Evolutionary conservation across 2,797 vertebrate species (phyloP).

Genomic region (Cyclopterus lumpus): DNA sequence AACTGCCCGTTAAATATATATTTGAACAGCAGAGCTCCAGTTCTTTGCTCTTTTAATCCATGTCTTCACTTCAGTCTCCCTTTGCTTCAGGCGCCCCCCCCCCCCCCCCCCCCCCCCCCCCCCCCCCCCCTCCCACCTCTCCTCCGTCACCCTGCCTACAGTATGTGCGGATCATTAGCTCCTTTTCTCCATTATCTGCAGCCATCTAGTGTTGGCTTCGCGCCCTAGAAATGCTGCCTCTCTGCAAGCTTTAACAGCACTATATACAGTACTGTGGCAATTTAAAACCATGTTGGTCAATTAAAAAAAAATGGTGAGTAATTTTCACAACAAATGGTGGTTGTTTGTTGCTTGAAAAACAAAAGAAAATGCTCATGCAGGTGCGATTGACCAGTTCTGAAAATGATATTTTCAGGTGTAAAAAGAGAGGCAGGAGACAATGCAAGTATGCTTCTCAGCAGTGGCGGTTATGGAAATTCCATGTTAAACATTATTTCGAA

Average conservation of each 20-base stretch:
- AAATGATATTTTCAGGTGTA: constrained; percentile 2
- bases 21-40: constrained; percentile 6
- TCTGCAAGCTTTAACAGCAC: constrained; percentile 44
- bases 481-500: constrained; percentile 46
- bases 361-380: neutral
- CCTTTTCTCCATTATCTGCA: constrained; percentile 88
- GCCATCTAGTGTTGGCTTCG: constrained; percentile 89
- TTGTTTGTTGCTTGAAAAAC: neutral
- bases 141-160: constrained; percentile 60
- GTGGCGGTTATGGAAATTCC: constrained; percentile 40
- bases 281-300: constrained; percentile 16
- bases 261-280: neutral
- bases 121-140: constrained; percentile 22
- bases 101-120: constrained; percentile 23
- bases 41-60: constrained; percentile 32
- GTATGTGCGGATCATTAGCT: constrained; percentile 80
- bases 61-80: constrained; percentile 19
- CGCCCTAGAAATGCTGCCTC: constrained; percentile 79
- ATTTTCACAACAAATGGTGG: constrained; percentile 8
- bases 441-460: constrained; percentile 10
- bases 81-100: constrained; percentile 24
- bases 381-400: constrained; percentile 1
- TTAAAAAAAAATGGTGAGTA: neutral
- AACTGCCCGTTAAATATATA: neutral
- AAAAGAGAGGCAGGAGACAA: constrained; percentile 9